Evolutionary conservation across 53 echinoderm and acorn worm genomes (phyloP).

Genomic region (Zoroaster sp.): DNA sequence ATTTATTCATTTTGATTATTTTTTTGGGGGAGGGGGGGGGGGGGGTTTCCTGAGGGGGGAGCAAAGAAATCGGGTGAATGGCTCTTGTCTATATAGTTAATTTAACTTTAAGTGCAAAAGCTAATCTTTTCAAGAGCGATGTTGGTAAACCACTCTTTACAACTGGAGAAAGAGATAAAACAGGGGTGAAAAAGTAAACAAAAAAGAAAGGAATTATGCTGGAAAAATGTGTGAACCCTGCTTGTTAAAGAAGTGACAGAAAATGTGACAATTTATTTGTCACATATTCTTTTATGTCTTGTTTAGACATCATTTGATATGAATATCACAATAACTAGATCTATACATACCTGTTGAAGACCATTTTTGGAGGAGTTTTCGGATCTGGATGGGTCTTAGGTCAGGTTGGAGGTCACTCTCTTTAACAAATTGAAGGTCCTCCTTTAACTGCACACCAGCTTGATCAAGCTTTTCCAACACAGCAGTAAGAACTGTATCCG

Average conservation of each 20-base stretch:
- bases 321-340: neutral
- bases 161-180: neutral
- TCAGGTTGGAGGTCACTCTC: conserved; percentile 18
- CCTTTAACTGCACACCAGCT: conserved; percentile 22
- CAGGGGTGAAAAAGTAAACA: neutral
- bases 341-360: neutral
- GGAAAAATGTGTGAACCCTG: neutral
- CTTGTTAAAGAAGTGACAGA: neutral
- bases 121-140: neutral
- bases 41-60: no score
- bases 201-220: neutral
- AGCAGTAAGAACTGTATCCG: neutral
- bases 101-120: no score
- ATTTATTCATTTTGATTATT: no score
- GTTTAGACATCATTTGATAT: neutral
- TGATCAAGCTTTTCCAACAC: neutral
- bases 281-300: neutral
- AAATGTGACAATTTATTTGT: no score
- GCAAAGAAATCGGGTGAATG: no score
- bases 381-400: conserved; percentile 44
- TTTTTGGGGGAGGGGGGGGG: no score
- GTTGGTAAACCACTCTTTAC: neutral
- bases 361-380: neutral
- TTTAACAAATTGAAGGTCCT: conserved; percentile 41
- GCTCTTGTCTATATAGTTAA: no score